Base-by-base conservation (phyloP, 2,888 invertebrate genomes). In the Gibbula magus region DNA sequence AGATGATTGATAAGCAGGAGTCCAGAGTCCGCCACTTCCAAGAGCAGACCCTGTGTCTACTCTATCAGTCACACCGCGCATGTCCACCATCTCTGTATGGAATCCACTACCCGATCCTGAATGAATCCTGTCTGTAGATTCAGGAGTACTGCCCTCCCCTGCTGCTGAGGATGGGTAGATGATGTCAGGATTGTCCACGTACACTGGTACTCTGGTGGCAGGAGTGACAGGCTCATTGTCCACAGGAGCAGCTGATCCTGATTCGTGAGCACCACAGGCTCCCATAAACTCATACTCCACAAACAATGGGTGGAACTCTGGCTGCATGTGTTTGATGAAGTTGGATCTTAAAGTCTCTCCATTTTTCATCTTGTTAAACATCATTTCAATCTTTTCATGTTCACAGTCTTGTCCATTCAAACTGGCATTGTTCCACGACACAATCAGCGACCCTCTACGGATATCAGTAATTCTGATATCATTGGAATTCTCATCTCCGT, bases 311-410 rank as follows among this genome's bases (percentile, higher is more conserved):
- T 70, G 29, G 35, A 70, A 70, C 61, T 61, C 61, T 20, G 70
- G 70, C 70, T 70, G 70, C 70, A 70, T 70, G 70, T 70, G 70
- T 32, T 39, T 70, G 70, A 70, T 70, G 70, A 70, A 70, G n/a
- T 32, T 70, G 2, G 70, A 39, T 10, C 39, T 35, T 35, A 70
- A 20, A 0, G 70, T 70, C 13, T 70, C 70, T 39, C 70, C 70
- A 16, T 35, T 70, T 35, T 35, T 70, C 70, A 70, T 70, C 32
- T 16, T 70, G 0, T 16, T 70, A 20, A 70, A 70, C 35, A 35
- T 39, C 35, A 18, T 70, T 35, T 32, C 35, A 20, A 70, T 70
- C 32, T 32, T 70, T 20, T 39, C 18, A 35, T 70, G 29, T 16
- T 70, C 35, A 35, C 70, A 70, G 18, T 70, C 70, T n/a, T 35